Base-by-base conservation (phyloP, 2,888 invertebrate species). In the Diloba caeruleocephala region DNA sequence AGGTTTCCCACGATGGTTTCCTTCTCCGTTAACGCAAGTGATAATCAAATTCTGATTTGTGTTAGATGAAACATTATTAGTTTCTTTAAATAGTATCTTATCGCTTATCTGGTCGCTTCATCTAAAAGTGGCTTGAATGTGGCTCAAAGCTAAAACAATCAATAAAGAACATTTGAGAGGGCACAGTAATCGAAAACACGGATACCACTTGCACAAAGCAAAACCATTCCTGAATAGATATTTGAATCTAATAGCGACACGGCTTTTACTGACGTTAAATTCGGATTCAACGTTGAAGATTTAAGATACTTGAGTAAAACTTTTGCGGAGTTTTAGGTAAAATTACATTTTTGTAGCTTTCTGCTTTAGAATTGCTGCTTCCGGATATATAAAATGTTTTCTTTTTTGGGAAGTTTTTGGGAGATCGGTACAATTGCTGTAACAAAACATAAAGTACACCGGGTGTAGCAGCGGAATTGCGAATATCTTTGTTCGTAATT, bases 391-490 rank as follows among this genome's bases (percentile, higher is more conserved):
- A 34, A 56, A 31, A 51, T 51, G 0, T 6, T 42, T 33, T 14
- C 7, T 13, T 14, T 15, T 26, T 29, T 32, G 15, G 12, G 4
- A 23, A 61, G 29, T 36, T 45, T 36, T 42, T 32, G 45, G 25
- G 37, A 32, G 33, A n/a, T n/a, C n/a, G n/a, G 10, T 19, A 31
- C 29, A 51, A 49, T 58, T 62, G 53, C 45, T 31, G 10, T 42
- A 21, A 29, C 32, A 21, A 7, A 58, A 44, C 48, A 54, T 26
- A 45, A 51, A 48, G 28, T 23, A 54, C 54, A 43, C 58, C 62
- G 51, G 62, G 46, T 66, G 62, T 31, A 39, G 25, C 29, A 48
- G 53, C 58, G 34, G 45, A 54, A 53, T 65, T 56, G 29, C 56
- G 21, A 59, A 64, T 32, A 56, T 48, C 34, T 48, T 26, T 44